Evolutionary conservation across 1,140 invertebrate species (phyloP), one percentile per base, ranked within the genome.

Genomic region (Nautilus pompilius): DNA sequence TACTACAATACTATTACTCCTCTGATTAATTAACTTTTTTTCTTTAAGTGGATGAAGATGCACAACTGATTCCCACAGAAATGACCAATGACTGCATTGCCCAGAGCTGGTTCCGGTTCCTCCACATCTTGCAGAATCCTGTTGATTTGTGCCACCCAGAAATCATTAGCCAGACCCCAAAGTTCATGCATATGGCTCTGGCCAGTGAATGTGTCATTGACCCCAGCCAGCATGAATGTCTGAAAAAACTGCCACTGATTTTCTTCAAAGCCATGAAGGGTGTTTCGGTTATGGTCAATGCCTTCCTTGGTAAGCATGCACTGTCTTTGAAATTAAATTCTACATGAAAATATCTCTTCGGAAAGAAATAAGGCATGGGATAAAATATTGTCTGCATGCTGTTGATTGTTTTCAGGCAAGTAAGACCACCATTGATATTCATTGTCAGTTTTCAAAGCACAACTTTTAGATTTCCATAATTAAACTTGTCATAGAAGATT

Each of bases 251-350:
- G 68, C 95, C 95, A 2, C 85, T 88, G 49, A 97, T 97, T 71
- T 99, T 98, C 85, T 86, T 92, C 45, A 93, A 93, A 83, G 93
- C 95, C 10, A 95, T 98, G 85, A 91, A 91, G 83, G 95, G 95
- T 6, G 87, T 98, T 63, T 91, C 95, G 6, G 89, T 90, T 41
- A 89, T 96, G 78, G 93, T 98, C 13, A 95, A 98, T 85, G 93
- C 95, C 22, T 98, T 98, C 85, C 82, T 98, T 68, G 95, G 95
- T 95, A 87, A 86, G 71, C 56, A 13, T n/a, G n/a, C n/a, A n/a
- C n/a, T n/a, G n/a, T n/a, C n/a, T n/a, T n/a, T n/a, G n/a, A n/a
- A n/a, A n/a, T n/a, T n/a, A n/a, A n/a, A n/a, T n/a, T n/a, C n/a
- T n/a, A n/a, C n/a, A n/a, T n/a, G n/a, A n/a, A n/a, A n/a, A n/a